Evolutionary conservation across 2,797 vertebrate species (phyloP), one percentile per base, ranked within the genome.

Genomic region (Prionace glauca): DNA sequence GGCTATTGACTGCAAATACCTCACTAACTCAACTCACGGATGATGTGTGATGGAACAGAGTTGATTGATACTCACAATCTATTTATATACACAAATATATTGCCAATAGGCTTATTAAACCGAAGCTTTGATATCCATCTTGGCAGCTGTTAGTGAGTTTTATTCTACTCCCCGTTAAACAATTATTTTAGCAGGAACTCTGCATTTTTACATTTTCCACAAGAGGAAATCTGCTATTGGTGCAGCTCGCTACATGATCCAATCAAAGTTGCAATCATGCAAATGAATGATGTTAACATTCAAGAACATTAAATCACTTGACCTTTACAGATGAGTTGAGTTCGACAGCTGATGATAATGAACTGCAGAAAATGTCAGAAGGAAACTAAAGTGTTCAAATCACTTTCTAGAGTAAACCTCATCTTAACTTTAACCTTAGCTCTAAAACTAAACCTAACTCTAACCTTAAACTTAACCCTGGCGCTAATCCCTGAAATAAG

Each of bases 271-370:
- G 62, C 8, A 92, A 92, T 92, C 62, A 92, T 92, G 90, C 62
- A 92, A 92, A 92, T 92, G 62, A 36, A 67, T 41, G n/a, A 20
- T 92, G 62, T 92, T 69, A 92, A 92, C 62, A 92, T 92, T 69
- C 65, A 11, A 41, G n/a, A 92, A 41, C n/a, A 92, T 92, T 92
- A 69, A 92, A 41, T 67, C 62, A 92, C 62, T 92, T 92, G 90
- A 92, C 90, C 90, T 92, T 91, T 92, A 32, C 90, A 92, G 90
- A 92, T 41, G n/a, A 69, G 90, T 92, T 67, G 7, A 92, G 62
- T 41, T 3, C 65, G 24, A 12, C 90, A 69, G 62, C n/a, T 41
- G 62, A 92, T n/a, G 45, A 41, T 92, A 92, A 69, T 24, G n/a
- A 41, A 91, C 29, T 22, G 65, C 60, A 91, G 32, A n/a, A 90